Evolutionary conservation across 2,888 invertebrate genomes (phyloP).

Genomic region (Pristionchus mayeri): DNA sequence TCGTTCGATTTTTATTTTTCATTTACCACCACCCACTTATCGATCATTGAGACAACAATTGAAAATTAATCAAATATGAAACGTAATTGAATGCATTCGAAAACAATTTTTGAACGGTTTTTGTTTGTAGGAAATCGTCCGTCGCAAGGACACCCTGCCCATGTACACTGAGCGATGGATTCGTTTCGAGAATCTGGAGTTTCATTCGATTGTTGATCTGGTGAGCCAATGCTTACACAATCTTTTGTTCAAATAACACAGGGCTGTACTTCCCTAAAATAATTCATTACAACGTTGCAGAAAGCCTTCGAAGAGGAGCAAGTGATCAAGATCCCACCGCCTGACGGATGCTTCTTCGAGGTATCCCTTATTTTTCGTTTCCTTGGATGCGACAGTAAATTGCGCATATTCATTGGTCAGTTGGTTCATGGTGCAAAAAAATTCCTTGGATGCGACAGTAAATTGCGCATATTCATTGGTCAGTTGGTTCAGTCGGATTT

Average conservation of each 20-base stretch:
- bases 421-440: background rate
- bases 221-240: no score
- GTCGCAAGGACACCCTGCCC: constrained; percentile 98
- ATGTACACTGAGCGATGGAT: constrained; percentile 98
- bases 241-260: background rate
- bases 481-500: no score
- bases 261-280: no score
- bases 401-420: no score
- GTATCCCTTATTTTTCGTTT: constrained; percentile 54
- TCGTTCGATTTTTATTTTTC: background rate
- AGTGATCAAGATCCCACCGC: constrained; percentile 76
- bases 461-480: no score
- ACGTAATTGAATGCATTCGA: no score
- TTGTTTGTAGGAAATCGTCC: constrained; percentile 89
- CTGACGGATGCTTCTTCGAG: constrained; percentile 75
- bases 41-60: no score
- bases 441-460: constrained; percentile 67
- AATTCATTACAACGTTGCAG: constrained; percentile 50
- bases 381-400: no score
- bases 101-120: no score
- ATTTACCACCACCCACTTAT: background rate
- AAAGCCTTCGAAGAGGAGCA: constrained; percentile 84
- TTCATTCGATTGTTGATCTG: constrained; percentile 93
- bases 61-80: no score
- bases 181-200: constrained; percentile 91